These are phyloP conservation scores for Sphaeridia pumilis DNA, from an alignment of 2,888 invertebrate genomes.

Conservation along the genomic window DNA sequence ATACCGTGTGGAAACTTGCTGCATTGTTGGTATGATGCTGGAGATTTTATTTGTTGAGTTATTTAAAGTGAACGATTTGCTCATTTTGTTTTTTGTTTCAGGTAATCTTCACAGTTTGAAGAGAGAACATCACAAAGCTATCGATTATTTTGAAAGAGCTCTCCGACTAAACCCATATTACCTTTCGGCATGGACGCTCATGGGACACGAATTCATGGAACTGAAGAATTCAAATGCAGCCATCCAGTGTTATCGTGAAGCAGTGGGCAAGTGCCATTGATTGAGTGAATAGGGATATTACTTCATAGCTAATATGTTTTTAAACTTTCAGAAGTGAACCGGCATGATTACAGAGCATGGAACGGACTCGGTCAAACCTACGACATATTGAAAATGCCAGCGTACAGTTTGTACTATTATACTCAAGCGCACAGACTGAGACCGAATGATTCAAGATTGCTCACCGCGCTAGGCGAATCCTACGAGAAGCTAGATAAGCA, in stretches of 20 bases:
- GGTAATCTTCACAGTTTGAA: slow-evolving; percentile 95
- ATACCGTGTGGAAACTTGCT: slow-evolving; percentile 93
- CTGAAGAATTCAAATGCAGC: slow-evolving; percentile 96
- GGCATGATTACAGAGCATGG: slow-evolving; percentile 93
- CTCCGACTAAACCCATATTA: slow-evolving; percentile 87
- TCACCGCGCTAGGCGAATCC: slow-evolving; percentile 90
- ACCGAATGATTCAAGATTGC: slow-evolving; percentile 93
- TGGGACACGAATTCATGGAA: slow-evolving; percentile 99
- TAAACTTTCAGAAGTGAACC: slow-evolving; percentile 67
- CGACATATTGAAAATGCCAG: slow-evolving; percentile 92
- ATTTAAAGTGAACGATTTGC: no score
- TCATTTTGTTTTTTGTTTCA: slow-evolving; percentile 44
- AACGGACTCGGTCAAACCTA: slow-evolving; percentile 98
- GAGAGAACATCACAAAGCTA: slow-evolving; percentile 94
- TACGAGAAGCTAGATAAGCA: slow-evolving; percentile 87
- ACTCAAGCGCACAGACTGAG: slow-evolving; percentile 78
- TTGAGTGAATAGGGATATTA: no score
- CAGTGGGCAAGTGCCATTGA: slow-evolving; percentile 63
- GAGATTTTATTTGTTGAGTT: not conserved
- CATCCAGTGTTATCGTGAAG: slow-evolving; percentile 95
- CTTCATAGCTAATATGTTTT: not conserved
- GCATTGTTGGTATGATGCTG: slow-evolving; percentile 68
- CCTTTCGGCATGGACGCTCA: slow-evolving; percentile 90
- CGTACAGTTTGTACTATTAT: slow-evolving; percentile 92
- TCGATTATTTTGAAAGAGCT: slow-evolving; percentile 89